Evolutionary conservation across 2,888 invertebrate genomes (phyloP).

Genomic region (Chloroclystis v-ata): DNA sequence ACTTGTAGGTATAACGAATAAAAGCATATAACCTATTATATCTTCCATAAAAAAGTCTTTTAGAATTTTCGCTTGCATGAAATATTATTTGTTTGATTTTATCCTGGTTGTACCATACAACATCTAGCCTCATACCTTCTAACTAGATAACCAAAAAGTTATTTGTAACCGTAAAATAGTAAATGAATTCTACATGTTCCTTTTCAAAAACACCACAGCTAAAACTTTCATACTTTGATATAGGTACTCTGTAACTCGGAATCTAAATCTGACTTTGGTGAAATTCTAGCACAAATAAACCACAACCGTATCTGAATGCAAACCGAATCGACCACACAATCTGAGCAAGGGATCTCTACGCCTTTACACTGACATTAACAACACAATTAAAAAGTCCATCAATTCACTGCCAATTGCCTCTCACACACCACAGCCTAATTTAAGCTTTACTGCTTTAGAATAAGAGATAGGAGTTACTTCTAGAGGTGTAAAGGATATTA

Average conservation of each 20-base stretch:
- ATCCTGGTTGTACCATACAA: too few species aligned
- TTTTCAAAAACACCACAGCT: too few species aligned
- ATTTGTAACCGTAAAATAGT: too few species aligned
- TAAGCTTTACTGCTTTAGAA: conserved; percentile 33
- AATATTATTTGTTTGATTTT: too few species aligned
- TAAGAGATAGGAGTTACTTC: conserved; percentile 28
- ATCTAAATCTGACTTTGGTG: neutral
- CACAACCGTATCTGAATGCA: conserved; percentile 43
- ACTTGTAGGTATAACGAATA: too few species aligned
- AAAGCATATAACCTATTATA: too few species aligned
- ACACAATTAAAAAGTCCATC: conserved; percentile 75
- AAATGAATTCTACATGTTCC: too few species aligned
- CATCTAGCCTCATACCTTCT: too few species aligned
- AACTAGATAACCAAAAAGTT: too few species aligned
- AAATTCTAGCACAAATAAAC: conserved; percentile 23
- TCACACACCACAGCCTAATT: conserved; percentile 19
- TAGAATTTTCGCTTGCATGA: too few species aligned
- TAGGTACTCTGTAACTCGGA: neutral
- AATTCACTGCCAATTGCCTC: conserved; percentile 35
- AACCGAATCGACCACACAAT: conserved; percentile 64
- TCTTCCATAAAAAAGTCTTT: too few species aligned
- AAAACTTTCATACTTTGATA: too few species aligned
- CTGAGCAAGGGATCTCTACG: conserved; percentile 74
- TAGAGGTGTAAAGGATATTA: conserved; percentile 22
- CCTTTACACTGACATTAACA: conserved; percentile 73